Conservation (phyloP, 1,140 invertebrate species). For the Pentalonia nigronervosa region DNA sequence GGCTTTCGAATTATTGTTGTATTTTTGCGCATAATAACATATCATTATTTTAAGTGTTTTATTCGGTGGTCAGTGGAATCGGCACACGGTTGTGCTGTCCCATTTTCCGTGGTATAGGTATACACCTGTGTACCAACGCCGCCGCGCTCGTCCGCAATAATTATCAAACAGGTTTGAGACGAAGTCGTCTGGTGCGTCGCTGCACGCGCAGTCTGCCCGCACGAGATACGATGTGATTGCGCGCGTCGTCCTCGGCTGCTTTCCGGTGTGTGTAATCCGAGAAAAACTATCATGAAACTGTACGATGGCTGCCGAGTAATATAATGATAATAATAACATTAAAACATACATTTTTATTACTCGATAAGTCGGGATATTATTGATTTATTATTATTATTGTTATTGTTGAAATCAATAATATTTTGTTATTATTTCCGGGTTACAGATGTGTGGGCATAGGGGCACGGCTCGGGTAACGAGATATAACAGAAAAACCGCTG, state of each 20-base stretch:
- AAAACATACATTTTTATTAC: not conserved
- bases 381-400: not conserved
- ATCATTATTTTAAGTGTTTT: not conserved
- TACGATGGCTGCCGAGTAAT: not conserved
- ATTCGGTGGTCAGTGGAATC: not conserved
- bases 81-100: not conserved
- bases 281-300: not conserved
- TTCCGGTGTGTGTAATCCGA: not conserved
- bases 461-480: too few relatives aligned
- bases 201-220: not conserved
- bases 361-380: not conserved
- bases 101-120: not conserved
- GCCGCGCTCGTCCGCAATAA: not conserved
- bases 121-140: not conserved
- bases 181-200: not conserved
- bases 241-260: not conserved
- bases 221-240: not conserved
- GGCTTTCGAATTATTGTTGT: not conserved
- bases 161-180: not conserved
- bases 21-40: not conserved
- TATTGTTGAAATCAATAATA: not conserved
- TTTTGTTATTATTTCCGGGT: constrained; percentile 3
- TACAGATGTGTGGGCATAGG: not conserved
- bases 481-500: too few relatives aligned
- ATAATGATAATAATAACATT: not conserved